Evolutionary conservation across 2,113 vertebrate species (phyloP), one percentile per base, ranked within the genome.

Genomic region (Tricholaema leucomelas): DNA sequence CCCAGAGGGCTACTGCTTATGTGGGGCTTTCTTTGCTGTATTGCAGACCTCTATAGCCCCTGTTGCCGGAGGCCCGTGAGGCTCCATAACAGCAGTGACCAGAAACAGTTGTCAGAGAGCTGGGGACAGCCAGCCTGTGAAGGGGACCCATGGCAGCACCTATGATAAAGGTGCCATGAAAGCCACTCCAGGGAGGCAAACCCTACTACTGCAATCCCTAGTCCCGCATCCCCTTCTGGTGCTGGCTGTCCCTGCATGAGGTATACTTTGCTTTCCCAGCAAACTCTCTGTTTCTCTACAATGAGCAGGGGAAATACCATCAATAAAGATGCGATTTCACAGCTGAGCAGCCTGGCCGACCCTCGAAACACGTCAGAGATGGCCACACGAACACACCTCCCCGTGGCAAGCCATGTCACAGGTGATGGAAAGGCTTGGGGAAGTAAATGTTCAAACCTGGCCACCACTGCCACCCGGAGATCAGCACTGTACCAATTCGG

Each of bases 181-280:
- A 87, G 17, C 40, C 38, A 36, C 23, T 20, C 5, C 46, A 69
- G 24, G 23, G 31, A 63, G 31, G 31, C 19, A 31, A 13, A 7
- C 6, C 27, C 55, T 28, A 20, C 56, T 21, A 46, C 38, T 16
- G 0, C 0, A 6, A 8, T 13, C 40, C 33, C 67, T 40, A 73
- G 40, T 48, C 36, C n/a, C 27, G 25, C 31, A 14, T 23, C 55
- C 28, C 38, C 55, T 60, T 0, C 0, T 0, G 2, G 8, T 33
- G 33, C 40, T 65, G 48, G 23, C 48, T 50, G 23, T 23, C 48
- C 48, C 23, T 13, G 27, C 31, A 24, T 10, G 17, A 60, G 24
- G 21, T 35, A 15, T 15, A 0, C 46, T 56, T 76, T 61, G 46
- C 42, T 42, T 80, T 70, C n/a, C 69, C 63, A 20, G 42, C 42